Evolutionary conservation across 1,140 invertebrate genomes (phyloP), one percentile per base, ranked within the genome.

Genomic region (Aphis craccivora): DNA sequence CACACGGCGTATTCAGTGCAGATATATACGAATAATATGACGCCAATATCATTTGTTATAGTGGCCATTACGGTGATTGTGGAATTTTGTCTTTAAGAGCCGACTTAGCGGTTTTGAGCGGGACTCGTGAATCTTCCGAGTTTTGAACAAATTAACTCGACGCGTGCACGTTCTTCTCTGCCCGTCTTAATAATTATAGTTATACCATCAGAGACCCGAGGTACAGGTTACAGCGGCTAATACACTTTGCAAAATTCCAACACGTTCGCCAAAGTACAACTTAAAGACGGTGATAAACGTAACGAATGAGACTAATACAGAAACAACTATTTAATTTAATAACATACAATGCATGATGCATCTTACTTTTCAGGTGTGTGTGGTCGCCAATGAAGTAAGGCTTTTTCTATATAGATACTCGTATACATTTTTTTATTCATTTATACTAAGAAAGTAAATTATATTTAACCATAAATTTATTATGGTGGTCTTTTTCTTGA

Each of bases 131-230:
- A 30, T 67, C 60, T 67, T 67, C 60, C 60, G 11, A n/a, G 60
- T 67, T 67, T 67, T 67, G n/a, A 67, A n/a, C 60, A 67, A 67
- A 67, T n/a, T 67, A 67, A 67, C 60, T n/a, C n/a, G 30, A 67
- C 30, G 30, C 60, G 60, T 67, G 60, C 60, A 67, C 60, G 30
- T 67, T 67, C 4, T 67, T 67, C 60, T 67, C 60, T n/a, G 60
- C 30, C 30, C 14, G 60, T 67, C 60, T 67, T 67, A 67, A 67
- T 14, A 67, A 67, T 30, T 9, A 55, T 60, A 60, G 25, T 60
- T 67, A 60, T n/a, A n/a, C n/a, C 60, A n/a, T n/a, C 60, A 14
- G 30, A 22, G 60, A n/a, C 60, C 30, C 30, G 11, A n/a, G 30
- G 60, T 67, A 30, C 0, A 11, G 7, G 53, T 30, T 67, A n/a